phyloP scores from a whole-genome alignment of 1,140 invertebrate species.

The Diuraphis noxia region DNA sequence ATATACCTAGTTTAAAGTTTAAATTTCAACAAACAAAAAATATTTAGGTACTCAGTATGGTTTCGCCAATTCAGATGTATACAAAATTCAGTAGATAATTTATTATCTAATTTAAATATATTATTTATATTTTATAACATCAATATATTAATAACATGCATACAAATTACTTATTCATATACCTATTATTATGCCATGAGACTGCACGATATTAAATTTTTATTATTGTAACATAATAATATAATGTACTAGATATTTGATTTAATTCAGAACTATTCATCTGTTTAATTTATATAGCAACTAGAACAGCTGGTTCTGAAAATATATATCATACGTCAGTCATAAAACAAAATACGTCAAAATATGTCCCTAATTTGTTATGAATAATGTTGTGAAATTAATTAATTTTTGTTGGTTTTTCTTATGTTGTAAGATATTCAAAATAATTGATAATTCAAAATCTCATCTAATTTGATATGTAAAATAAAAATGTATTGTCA shows the following conservation, averaged over 20 bases:
- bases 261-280: not conserved
- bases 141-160: not conserved
- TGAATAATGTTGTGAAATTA: not conserved
- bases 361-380: not conserved
- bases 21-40: no score
- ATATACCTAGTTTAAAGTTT: no score
- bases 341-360: not conserved
- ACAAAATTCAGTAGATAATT: no score
- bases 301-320: not conserved
- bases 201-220: not conserved
- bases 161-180: not conserved
- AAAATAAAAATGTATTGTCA: not conserved
- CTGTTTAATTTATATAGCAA: not conserved
- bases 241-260: not conserved
- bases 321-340: not conserved
- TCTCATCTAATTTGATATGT: not conserved
- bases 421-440: not conserved
- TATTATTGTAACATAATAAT: not conserved
- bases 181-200: not conserved
- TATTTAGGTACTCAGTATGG: no score
- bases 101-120: no score
- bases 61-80: no score
- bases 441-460: not conserved
- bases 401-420: not conserved
- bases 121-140: no score